Percentiles rank a stretch among this genome's conserved stretches.
Evolutionary conservation across 2,113 vertebrate species (phyloP).

Genomic region (Rattus rattus): DNA sequence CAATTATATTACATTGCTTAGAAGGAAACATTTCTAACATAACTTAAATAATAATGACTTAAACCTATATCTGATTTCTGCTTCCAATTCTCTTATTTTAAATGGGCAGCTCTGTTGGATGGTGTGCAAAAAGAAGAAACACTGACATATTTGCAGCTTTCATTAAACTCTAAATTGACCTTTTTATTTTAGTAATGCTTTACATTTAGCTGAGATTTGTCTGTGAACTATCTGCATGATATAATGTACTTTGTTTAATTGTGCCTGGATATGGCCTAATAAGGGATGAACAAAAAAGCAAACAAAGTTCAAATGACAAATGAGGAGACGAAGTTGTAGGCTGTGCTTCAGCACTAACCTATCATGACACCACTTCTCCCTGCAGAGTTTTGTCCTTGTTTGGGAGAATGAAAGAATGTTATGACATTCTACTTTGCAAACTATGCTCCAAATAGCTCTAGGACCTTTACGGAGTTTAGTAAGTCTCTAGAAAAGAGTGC

Average conservation of each 20-base stretch:
- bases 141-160: slow-evolving; percentile 81
- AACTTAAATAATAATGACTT: slow-evolving; percentile 75
- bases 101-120: slow-evolving; percentile 78
- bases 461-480: background rate
- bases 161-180: background rate
- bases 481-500: background rate
- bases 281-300: background rate
- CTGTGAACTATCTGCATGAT: background rate
- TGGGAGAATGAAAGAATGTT: background rate
- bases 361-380: background rate
- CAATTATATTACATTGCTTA: slow-evolving; percentile 82
- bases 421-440: background rate
- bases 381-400: slow-evolving; percentile 15
- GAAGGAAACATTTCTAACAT: slow-evolving; percentile 80
- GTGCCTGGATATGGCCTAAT: background rate
- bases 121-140: slow-evolving; percentile 78
- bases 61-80: slow-evolving; percentile 82
- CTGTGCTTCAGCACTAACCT: background rate
- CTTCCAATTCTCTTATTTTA: slow-evolving; percentile 79
- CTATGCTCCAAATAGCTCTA: background rate
- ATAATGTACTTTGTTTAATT: background rate
- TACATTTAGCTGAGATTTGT: background rate
- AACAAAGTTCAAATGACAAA: background rate
- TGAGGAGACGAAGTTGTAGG: background rate
- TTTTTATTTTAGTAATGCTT: slow-evolving; percentile 14